Evolutionary conservation across 2,113 vertebrate species (phyloP).

Genomic region (Prolemur simus): DNA sequence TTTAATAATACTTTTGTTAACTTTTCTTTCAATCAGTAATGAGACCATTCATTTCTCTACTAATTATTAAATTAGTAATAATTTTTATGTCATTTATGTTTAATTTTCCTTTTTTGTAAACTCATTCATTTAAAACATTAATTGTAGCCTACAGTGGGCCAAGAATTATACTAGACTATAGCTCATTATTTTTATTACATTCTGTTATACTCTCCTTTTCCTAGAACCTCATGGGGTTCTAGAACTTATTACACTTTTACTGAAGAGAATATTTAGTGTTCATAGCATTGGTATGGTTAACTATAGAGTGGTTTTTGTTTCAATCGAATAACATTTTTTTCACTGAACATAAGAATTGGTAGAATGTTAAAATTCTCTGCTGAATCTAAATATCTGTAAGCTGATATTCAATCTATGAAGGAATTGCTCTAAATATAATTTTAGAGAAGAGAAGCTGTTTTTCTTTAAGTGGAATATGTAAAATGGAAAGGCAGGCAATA

Average conservation of each 20-base stretch:
- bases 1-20: background rate
- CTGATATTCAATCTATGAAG: slow-evolving; percentile 56
- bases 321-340: slow-evolving; percentile 59
- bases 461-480: slow-evolving; percentile 19
- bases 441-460: slow-evolving; percentile 53
- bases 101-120: background rate
- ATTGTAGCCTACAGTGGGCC: background rate
- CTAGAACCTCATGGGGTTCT: slow-evolving; percentile 51
- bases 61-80: slow-evolving; percentile 38
- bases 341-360: slow-evolving; percentile 57
- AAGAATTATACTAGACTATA: slow-evolving; percentile 49
- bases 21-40: background rate
- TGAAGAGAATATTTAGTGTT: slow-evolving; percentile 54
- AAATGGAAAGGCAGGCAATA: slow-evolving; percentile 22
- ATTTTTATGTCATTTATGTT: background rate
- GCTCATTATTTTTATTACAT: slow-evolving; percentile 45
- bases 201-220: slow-evolving; percentile 16
- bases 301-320: slow-evolving; percentile 30
- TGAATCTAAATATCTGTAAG: slow-evolving; percentile 66
- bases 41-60: background rate
- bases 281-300: background rate
- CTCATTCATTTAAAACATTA: slow-evolving; percentile 38
- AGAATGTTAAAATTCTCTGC: slow-evolving; percentile 57
- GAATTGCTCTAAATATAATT: slow-evolving; percentile 59
- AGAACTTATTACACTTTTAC: slow-evolving; percentile 59